A percentile compares a stretch with the other conserved stretches of the same genome.
Evolutionary conservation across 2,888 invertebrate species (phyloP).

Genomic region (Ommatoiulus sabulosus): DNA sequence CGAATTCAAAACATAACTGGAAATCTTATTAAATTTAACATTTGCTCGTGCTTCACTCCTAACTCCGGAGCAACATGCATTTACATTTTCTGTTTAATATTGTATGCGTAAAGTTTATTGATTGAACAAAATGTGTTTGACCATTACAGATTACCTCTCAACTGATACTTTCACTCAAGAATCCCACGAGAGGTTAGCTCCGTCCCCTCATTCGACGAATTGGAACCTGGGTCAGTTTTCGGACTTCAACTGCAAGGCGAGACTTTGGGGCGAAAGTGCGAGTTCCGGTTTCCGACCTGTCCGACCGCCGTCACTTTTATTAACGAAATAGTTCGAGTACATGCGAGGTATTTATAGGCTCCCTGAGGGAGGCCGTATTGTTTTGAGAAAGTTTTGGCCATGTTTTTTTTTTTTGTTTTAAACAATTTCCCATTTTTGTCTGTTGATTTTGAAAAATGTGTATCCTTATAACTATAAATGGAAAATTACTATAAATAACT

Average conservation of each 20-base stretch:
- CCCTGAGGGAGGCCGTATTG: neutral
- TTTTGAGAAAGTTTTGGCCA: constrained; percentile 30
- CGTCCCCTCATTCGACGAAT: neutral
- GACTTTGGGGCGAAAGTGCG: constrained; percentile 15
- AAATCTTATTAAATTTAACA: too few relatives aligned
- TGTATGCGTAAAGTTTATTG: too few relatives aligned
- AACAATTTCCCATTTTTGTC: neutral
- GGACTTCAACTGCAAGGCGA: constrained; percentile 50
- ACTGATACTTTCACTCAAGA: constrained; percentile 45
- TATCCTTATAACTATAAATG: too few relatives aligned
- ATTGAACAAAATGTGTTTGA: constrained; percentile 29
- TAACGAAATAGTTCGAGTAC: neutral
- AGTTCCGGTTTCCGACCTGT: constrained; percentile 49
- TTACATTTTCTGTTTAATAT: too few relatives aligned
- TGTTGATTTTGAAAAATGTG: neutral
- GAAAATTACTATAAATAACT: too few relatives aligned
- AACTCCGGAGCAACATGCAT: too few relatives aligned
- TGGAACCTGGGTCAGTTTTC: constrained; percentile 45
- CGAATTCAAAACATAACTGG: too few relatives aligned
- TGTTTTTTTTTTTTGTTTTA: constrained; percentile 15
- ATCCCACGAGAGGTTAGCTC: neutral
- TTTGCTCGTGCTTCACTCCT: too few relatives aligned
- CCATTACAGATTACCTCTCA: constrained; percentile 38
- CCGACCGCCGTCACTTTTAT: constrained; percentile 51
- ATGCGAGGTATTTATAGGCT: neutral